Base-by-base conservation (phyloP, 1,140 invertebrate genomes). In the Trialeurodes vaporariorum region DNA sequence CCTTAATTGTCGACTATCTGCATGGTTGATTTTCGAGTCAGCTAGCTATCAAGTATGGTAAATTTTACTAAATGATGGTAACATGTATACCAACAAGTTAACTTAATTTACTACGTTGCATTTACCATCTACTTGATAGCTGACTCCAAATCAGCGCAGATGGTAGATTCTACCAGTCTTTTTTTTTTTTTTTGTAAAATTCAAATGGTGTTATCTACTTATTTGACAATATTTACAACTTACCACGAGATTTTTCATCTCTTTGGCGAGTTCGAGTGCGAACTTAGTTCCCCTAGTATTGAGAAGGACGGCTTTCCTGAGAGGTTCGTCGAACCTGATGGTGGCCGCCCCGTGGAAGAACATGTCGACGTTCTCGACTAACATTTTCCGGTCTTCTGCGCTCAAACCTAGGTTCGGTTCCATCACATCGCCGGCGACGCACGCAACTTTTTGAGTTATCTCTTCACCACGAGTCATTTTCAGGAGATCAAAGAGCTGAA, bases 401-500 rank as follows among this genome's bases (percentile, higher is more conserved):
- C 82, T 86, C 2, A 98, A 78, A 1, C 91, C 94, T 25, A 98
- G 79, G 25, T 86, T 86, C 0, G 83, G 82, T 34, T 83, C 72
- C 5, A 84, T 77, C 0, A 94, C 87, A 77, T 98, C 94, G 0
- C 94, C 94, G 49, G 79, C 75, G 1, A 98, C 84, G 1, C 87
- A 80, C 23, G 82, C 75, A 65, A 96, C 80, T 75, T 91, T 87
- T 65, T 84, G 73, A 34, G 90, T 78, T n/a, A 77, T 73, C 2
- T 81, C 72, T 11, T 83, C 76, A 0, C 85, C 84, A 23, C 81
- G 79, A 68, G 81, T 61, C 74, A 81, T 70, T 71, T 87, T 88
- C 0, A 93, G 78, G 73, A 83, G 81, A 70, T 92, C 88, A 76
- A 92, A 94, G 1, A 92, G 76, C 90, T 93, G 77, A 2, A 81